These are phyloP conservation scores for Syrrhaptes paradoxus DNA, from an alignment of 2,113 vertebrate species.

Conservation along the genomic window DNA sequence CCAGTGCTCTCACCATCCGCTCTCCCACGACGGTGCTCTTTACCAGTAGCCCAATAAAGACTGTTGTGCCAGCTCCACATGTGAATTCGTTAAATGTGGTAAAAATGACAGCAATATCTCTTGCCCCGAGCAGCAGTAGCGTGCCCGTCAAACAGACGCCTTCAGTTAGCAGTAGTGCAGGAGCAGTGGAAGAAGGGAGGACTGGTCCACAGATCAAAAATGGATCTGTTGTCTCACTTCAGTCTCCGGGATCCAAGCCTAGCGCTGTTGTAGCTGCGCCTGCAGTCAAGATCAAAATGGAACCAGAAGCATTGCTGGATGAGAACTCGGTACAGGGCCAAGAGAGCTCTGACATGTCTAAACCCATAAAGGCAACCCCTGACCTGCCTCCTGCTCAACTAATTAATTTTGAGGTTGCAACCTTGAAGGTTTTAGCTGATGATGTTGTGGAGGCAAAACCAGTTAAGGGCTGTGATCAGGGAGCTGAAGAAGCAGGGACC, in stretches of 20 bases:
- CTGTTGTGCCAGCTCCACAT: constrained; percentile 90
- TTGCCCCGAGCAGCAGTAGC: constrained; percentile 80
- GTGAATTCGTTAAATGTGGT: constrained; percentile 92
- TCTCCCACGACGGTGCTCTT: constrained; percentile 95
- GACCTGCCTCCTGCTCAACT: constrained; percentile 67
- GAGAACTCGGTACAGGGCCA: constrained; percentile 76
- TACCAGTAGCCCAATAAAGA: constrained; percentile 93
- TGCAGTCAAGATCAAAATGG: constrained; percentile 86
- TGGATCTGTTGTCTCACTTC: constrained; percentile 83
- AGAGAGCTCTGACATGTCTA: constrained; percentile 66
- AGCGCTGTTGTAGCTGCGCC: constrained; percentile 55
- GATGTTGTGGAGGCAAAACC: constrained; percentile 79
- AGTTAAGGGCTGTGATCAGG: constrained; percentile 73
- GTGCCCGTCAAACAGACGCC: constrained; percentile 84
- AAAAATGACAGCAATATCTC: constrained; percentile 94
- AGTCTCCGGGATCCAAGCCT: constrained; percentile 79
- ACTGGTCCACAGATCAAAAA: constrained; percentile 81
- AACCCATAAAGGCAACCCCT: constrained; percentile 60
- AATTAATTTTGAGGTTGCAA: constrained; percentile 60
- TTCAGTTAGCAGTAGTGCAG: constrained; percentile 71
- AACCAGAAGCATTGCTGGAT: constrained; percentile 84
- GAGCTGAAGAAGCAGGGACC: constrained; percentile 76
- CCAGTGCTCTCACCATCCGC: constrained; percentile 87
- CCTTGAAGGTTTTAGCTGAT: constrained; percentile 83
- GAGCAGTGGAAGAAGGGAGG: constrained; percentile 76